Base-by-base conservation (phyloP, 2,113 vertebrate genomes). In the Passer domesticus region DNA sequence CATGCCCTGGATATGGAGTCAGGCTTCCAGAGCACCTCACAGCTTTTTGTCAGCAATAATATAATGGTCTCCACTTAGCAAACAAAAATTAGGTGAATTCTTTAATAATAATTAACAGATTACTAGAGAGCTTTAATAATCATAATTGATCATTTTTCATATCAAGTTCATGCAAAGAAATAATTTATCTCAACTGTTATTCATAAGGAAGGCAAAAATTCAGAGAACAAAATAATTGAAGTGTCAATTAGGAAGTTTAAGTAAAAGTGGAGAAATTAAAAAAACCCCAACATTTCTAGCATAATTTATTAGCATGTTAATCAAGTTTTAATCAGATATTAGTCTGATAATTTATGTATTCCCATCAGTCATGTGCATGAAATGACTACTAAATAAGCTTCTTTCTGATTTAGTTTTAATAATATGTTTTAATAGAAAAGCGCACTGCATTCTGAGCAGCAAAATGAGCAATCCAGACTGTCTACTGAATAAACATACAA, bases 261-360 rank as follows among this genome's bases (percentile, higher is more conserved):
- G 89, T 49, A 94, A 84, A 92, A 91, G 66, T 68, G 92, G 73
- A 75, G 83, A 91, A 87, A 86, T 91, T 96, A 70, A 95, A 94
- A 82, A 91, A 92, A 63, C 0, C 33, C 77, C 81, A 95, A 97
- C 86, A 92, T 82, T 93, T 56, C 87, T 58, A 93, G 73, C 91
- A 95, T 83, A 95, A 93, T 92, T 80, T 90, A 91, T 96, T 94
- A 93, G 90, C 81, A 50, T 88, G 67, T 94, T 94, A 95, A 94
- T 96, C 76, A 74, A 87, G 69, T 95, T 93, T 97, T 95, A 97
- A 97, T 95, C 87, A 95, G 83, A 90, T 94, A 94, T 67, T 96
- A 94, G 30, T 84, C 75, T 89, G 88, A 85, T 92, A 88, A 90
- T 89, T 78, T 89, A 35, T 95, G 94, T 95, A 89, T 93, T 75